Evolutionary conservation across 2,888 invertebrate species (phyloP).

Genomic region (Temnothorax rugatulus): DNA sequence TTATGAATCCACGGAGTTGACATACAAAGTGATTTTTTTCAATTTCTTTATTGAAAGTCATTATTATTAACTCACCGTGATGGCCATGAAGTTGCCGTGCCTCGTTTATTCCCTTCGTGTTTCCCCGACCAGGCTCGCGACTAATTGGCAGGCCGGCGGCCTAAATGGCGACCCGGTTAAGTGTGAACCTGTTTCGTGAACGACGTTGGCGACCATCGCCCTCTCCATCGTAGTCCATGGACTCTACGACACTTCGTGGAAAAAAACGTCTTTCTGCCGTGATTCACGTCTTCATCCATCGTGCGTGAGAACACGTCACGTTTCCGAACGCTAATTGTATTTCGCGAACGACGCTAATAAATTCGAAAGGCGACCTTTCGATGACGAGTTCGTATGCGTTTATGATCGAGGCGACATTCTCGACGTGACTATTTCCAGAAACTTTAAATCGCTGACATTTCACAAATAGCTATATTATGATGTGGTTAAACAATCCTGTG

Average conservation of each 20-base stretch:
- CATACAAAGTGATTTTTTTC: background rate
- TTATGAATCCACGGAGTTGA: background rate
- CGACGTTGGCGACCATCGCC: slow-evolving; percentile 38
- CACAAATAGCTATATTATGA: slow-evolving; percentile 44
- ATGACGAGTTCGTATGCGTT: background rate
- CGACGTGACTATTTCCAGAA: slow-evolving; percentile 44
- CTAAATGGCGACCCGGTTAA: slow-evolving; percentile 59
- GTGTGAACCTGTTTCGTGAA: slow-evolving; percentile 68
- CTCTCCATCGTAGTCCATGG: background rate
- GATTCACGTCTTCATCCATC: slow-evolving; percentile 51
- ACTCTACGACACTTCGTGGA: slow-evolving; percentile 8
- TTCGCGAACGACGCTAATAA: slow-evolving; percentile 8
- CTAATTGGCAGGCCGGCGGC: slow-evolving; percentile 71
- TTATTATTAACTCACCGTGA: slow-evolving; percentile 22
- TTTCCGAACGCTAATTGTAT: slow-evolving; percentile 26
- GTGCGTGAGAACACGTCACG: slow-evolving; percentile 24
- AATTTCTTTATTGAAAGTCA: slow-evolving; percentile 14
- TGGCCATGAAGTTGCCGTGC: slow-evolving; percentile 23
- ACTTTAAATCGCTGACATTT: slow-evolving; percentile 28
- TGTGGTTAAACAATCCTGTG: slow-evolving; percentile 40
- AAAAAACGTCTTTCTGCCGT: slow-evolving; percentile 5
- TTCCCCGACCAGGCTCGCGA: slow-evolving; percentile 54
- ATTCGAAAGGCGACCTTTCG: slow-evolving; percentile 13
- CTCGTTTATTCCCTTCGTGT: slow-evolving; percentile 37
- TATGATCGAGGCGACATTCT: slow-evolving; percentile 16